Conservation (phyloP, 1,140 invertebrate species). For the Procambarus clarkii region DNA sequence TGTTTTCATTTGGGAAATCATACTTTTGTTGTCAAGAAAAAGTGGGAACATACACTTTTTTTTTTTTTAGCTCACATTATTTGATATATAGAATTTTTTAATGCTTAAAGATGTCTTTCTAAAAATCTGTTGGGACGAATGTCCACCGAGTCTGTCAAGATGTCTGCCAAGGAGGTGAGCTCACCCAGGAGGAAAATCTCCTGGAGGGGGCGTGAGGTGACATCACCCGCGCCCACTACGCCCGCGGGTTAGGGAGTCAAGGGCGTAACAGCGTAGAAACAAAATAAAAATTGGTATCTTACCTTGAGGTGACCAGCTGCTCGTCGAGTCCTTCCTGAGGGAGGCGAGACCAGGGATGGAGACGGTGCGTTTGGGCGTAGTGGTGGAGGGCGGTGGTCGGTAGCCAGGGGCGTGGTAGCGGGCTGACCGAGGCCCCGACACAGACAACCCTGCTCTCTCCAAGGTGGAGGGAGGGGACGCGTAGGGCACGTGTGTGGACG, state of each 20-base stretch:
- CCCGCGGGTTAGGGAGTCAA: not conserved
- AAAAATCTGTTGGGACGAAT: no score
- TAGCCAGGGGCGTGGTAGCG: slow-evolving; percentile 90
- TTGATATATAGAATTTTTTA: no score
- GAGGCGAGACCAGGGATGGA: slow-evolving; percentile 69
- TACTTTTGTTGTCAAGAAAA: no score
- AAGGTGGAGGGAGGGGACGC: slow-evolving; percentile 55
- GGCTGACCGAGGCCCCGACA: slow-evolving; percentile 80
- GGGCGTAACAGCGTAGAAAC: not conserved
- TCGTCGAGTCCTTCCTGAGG: slow-evolving; percentile 63
- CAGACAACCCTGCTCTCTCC: slow-evolving; percentile 32
- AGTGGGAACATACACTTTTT: no score
- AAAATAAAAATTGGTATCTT: slow-evolving; percentile 25
- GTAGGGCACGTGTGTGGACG: slow-evolving; percentile 23
- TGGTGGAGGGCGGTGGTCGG: slow-evolving; percentile 75
- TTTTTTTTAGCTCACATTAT: no score
- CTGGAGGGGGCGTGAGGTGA: no score
- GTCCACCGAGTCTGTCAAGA: no score
- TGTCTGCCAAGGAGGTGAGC: no score
- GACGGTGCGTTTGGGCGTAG: slow-evolving; percentile 69
- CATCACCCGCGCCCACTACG: not conserved
- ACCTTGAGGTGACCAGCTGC: slow-evolving; percentile 70
- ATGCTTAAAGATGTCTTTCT: no score
- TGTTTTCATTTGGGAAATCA: no score
- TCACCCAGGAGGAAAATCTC: no score